Evolutionary conservation across 2,888 invertebrate species (phyloP).

Genomic region (Tubiluchus corallicola): DNA sequence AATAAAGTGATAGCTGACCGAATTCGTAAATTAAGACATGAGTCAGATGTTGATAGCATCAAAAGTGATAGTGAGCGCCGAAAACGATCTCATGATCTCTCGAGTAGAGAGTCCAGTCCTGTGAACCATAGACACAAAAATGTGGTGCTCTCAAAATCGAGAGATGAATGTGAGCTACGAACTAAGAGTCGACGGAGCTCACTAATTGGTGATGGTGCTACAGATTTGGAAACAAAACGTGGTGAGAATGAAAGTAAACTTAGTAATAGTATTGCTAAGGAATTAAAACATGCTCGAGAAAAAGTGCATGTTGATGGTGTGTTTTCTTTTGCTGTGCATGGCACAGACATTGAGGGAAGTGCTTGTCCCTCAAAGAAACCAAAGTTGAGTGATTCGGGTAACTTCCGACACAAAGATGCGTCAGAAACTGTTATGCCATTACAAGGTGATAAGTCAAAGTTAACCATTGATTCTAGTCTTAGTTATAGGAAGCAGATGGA

Average conservation of each 20-base stretch:
- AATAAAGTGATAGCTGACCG: slow-evolving; percentile 3
- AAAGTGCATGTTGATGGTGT: too few relatives aligned
- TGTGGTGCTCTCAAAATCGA: not conserved
- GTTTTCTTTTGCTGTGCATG: not conserved
- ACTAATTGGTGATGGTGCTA: not conserved
- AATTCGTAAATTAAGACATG: not conserved
- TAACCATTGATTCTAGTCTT: not conserved
- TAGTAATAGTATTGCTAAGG: not conserved
- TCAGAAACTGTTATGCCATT: not conserved
- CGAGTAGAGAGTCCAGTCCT: not conserved
- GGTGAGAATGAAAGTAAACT: not conserved
- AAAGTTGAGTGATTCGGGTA: not conserved
- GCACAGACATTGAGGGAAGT: not conserved
- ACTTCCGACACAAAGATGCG: too few relatives aligned
- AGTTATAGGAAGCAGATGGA: slow-evolving; percentile 3
- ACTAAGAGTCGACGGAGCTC: not conserved
- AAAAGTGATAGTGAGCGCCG: not conserved
- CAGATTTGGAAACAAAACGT: not conserved
- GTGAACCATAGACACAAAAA: not conserved
- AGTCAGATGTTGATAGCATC: slow-evolving; percentile 1
- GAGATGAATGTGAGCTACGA: not conserved
- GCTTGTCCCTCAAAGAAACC: not conserved
- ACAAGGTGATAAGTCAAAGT: not conserved
- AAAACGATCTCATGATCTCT: not conserved
- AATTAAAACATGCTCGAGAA: not conserved